Base-by-base conservation (phyloP, 2,888 invertebrate genomes). In the Dorcus hopei region DNA sequence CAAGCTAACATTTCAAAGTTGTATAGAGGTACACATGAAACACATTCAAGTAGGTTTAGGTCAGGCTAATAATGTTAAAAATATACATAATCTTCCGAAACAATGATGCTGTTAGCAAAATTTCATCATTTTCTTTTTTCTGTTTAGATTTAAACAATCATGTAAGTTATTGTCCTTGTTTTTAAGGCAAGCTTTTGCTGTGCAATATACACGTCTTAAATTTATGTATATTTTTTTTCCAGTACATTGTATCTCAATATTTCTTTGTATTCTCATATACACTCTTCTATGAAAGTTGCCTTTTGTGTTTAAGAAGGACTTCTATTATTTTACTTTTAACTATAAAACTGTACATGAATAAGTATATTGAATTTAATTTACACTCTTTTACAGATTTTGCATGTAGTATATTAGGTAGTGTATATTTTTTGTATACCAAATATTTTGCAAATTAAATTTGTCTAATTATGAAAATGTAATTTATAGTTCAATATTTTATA, bases 21-120 rank as follows among this genome's bases (percentile, higher is more conserved):
- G 87, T 76, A 91, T 97, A 5, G 96, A 97, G 78, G 89, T 93
- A 65, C 95, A 95, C 71, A 88, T 96, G 85, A 91, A 92, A 72
- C 89, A 92, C 74, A 92, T 94, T 70, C 91, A 93, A 77, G 86
- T 89, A 77, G 91, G 91, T 26, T 79, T 89, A 49, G 73, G 73
- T 26, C 75, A 74, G 52, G 66, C 70, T 11, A 23, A 48, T n/a
- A 40, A 41, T n/a, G 53, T 38, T 38, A 16, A 43, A 49, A 59
- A 40, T 52, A 49, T 59, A 42, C 55, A 52, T 45, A 33, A 33
- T 7, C 26, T 59, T 11, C 50, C 51, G 19, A 59, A 55, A 59
- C 56, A 55, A 43, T 59, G 59, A 59, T 55, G 42, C 54, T 54
- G 23, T 47, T 26, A 40, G 43, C 26, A 33, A 33, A 33, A 33